These are phyloP conservation scores for Latrodectus elegans DNA, from an alignment of 2,888 invertebrate genomes.

Conservation along the genomic window DNA sequence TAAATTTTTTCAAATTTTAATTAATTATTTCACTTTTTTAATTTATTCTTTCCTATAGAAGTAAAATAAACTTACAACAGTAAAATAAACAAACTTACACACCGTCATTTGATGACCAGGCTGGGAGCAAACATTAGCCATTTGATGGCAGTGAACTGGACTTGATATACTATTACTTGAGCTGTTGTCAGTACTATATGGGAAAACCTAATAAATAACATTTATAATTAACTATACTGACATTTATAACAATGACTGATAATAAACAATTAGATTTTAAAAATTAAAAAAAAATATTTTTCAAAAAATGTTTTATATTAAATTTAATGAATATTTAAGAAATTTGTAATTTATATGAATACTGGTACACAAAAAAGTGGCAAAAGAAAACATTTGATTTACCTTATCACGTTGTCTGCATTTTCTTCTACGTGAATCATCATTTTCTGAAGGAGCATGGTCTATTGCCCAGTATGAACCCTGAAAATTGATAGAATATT, in stretches of 20 bases:
- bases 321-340: too few species aligned
- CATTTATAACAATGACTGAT: too few species aligned
- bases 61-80: not conserved
- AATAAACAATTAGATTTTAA: too few species aligned
- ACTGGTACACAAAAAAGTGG: too few species aligned
- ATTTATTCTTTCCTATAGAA: not conserved
- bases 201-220: conserved; percentile 51
- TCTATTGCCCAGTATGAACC: conserved; percentile 77
- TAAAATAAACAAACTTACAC: conserved; percentile 2
- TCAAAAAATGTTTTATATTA: too few species aligned
- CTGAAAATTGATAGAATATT: conserved; percentile 71
- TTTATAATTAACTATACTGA: too few species aligned
- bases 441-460: conserved; percentile 74
- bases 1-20: not conserved
- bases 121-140: conserved; percentile 55
- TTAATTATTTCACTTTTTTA: not conserved
- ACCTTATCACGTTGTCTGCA: conserved; percentile 64
- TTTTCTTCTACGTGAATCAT: conserved; percentile 62
- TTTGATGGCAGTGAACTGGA: conserved; percentile 68
- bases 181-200: conserved; percentile 67
- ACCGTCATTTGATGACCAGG: conserved; percentile 64
- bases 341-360: too few species aligned
- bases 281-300: too few species aligned
- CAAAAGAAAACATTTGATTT: not conserved
- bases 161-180: conserved; percentile 65